Conservation (phyloP, 2,888 invertebrate genomes). For the Stomorhina lunata region DNA sequence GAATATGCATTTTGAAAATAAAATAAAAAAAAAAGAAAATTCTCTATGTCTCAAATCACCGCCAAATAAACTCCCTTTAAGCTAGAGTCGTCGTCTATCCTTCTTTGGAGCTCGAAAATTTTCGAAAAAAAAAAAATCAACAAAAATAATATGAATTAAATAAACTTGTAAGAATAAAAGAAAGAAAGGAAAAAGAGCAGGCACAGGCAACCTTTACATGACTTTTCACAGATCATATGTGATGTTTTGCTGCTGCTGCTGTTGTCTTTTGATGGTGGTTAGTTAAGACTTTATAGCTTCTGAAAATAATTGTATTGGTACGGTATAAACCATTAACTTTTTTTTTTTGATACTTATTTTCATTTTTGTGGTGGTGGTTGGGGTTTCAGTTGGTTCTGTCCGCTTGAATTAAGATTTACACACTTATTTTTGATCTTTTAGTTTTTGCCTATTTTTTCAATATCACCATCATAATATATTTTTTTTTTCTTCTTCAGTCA, state of each 20-base stretch:
- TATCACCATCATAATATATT: conserved; percentile 4
- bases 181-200: neutral
- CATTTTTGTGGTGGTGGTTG: conserved; percentile 8
- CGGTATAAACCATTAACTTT: conserved; percentile 29
- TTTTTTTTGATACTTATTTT: neutral
- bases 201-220: conserved; percentile 12
- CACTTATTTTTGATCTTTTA: conserved; percentile 42
- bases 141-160: conserved; percentile 31
- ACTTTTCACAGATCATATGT: conserved; percentile 48
- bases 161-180: conserved; percentile 9
- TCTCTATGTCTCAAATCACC: conserved; percentile 35
- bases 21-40: neutral
- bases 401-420: conserved; percentile 60
- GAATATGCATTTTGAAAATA: conserved; percentile 55
- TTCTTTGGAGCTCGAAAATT: conserved; percentile 22
- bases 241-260: conserved; percentile 21
- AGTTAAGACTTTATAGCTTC: conserved; percentile 63
- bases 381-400: conserved; percentile 43
- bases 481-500: neutral
- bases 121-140: neutral
- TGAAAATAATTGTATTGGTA: conserved; percentile 57
- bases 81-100: conserved; percentile 57
- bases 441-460: conserved; percentile 13
- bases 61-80: conserved; percentile 38
- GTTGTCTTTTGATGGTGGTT: conserved; percentile 59